Evolutionary conservation across 1,140 invertebrate genomes (phyloP), one percentile per base, ranked within the genome.

Genomic region (Musca vetustissima): DNA sequence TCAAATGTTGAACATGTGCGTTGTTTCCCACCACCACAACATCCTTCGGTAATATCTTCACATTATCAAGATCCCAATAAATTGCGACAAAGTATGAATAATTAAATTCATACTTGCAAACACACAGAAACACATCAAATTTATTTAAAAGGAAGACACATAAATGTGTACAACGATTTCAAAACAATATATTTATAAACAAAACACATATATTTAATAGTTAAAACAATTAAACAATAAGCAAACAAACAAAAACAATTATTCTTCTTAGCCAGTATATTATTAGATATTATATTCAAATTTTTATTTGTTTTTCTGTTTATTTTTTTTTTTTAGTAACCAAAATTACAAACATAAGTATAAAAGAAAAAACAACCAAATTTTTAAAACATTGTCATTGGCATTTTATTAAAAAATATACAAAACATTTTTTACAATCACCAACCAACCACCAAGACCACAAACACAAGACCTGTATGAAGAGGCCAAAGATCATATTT

Each of bases 1-100:
- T 89, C 93, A 64, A 94, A 95, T 24, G 94, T 98, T 13, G 96
- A 98, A 83, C 96, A 98, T 82, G 96, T 98, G 11, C 88, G 96
- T 32, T 98, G 96, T 83, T 98, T 98, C 86, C 96, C 96, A 71
- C 96, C 96, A 21, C 97, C 93, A 11, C 90, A 93, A 76, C 95
- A 93, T 86, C 93, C 90, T 36, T 89, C 88, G 36, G 76, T 82
- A 67, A 81, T 82, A 71, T 78, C 72, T 0, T 74, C 73, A 36
- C 80, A 82, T 70, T 82, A 82, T 70, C 80, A 82, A 69, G 80
- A 82, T 74, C 80, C 80, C 43, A 81, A 81, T 65, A 82, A 82
- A 69, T 69, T 82, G 64, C 74, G 80, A 15, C 80, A 82, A 67
- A 81, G 79, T 74, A 80, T 81, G 75, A 81, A 80, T 68, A 80